Conservation (phyloP, 2,888 invertebrate species). For the Eupithecia subumbrata region DNA sequence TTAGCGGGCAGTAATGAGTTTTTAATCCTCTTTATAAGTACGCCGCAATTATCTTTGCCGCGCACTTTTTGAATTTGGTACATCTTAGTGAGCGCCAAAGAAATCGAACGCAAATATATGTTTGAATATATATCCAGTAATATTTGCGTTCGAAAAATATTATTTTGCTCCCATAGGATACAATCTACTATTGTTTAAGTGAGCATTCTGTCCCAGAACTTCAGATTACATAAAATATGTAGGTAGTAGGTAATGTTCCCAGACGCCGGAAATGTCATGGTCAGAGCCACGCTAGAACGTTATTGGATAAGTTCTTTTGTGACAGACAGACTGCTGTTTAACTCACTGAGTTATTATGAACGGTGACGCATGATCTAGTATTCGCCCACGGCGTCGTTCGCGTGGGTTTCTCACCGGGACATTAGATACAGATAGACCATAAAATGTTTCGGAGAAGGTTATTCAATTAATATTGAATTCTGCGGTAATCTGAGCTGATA, state of each 20-base stretch:
- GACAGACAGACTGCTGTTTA: not conserved
- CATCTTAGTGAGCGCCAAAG: no score
- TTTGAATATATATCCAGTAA: no score
- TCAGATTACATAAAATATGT: not conserved
- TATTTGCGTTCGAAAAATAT: no score
- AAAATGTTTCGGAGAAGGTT: not conserved
- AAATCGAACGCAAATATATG: no score
- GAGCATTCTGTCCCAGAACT: not conserved
- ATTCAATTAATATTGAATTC: not conserved
- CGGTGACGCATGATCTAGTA: not conserved
- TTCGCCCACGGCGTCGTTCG: not conserved
- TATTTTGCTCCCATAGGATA: no score
- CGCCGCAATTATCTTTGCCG: no score
- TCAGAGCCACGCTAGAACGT: not conserved
- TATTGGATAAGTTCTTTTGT: conserved; percentile 3
- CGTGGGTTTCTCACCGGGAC: not conserved
- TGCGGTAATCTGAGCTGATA: no score
- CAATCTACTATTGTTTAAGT: no score
- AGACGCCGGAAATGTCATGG: not conserved
- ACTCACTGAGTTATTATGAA: not conserved
- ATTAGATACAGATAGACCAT: not conserved
- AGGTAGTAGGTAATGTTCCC: not conserved
- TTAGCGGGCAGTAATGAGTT: no score
- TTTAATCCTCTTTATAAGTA: no score
- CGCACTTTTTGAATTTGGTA: no score